These are phyloP conservation scores for Pangasianodon gigas DNA, from an alignment of 2,113 vertebrate species.

Conservation along the genomic window DNA sequence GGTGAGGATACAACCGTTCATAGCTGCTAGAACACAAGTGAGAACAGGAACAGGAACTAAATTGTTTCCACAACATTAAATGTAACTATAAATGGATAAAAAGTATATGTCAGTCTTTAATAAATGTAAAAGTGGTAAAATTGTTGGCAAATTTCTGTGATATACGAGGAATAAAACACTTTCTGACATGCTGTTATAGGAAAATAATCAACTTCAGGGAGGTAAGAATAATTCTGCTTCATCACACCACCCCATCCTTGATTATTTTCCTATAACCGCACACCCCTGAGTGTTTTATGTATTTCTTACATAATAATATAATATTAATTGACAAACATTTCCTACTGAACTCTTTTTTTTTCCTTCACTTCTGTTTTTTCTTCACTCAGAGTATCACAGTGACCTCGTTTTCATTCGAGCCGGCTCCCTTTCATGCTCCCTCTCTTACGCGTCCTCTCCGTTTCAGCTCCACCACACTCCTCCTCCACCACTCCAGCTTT, in stretches of 20 bases:
- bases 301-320: not conserved
- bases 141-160: too few species aligned
- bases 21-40: not conserved
- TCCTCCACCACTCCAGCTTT: constrained; percentile 40
- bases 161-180: not conserved
- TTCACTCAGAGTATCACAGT: not conserved
- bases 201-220: not conserved
- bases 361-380: not conserved
- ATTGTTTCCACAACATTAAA: not conserved
- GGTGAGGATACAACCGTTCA: not conserved
- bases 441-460: not conserved
- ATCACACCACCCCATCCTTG: not conserved
- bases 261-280: not conserved
- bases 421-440: not conserved
- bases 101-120: too few species aligned
- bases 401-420: constrained; percentile 56
- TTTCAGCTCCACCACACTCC: not conserved
- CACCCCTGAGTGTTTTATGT: not conserved
- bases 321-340: not conserved
- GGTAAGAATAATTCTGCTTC: not conserved
- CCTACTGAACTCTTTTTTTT: not conserved
- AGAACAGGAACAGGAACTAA: not conserved
- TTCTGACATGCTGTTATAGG: not conserved
- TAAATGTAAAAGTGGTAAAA: too few species aligned
- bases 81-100: not conserved